phyloP scores from a whole-genome alignment of 2,113 vertebrate species.

The Lynx canadensis region DNA sequence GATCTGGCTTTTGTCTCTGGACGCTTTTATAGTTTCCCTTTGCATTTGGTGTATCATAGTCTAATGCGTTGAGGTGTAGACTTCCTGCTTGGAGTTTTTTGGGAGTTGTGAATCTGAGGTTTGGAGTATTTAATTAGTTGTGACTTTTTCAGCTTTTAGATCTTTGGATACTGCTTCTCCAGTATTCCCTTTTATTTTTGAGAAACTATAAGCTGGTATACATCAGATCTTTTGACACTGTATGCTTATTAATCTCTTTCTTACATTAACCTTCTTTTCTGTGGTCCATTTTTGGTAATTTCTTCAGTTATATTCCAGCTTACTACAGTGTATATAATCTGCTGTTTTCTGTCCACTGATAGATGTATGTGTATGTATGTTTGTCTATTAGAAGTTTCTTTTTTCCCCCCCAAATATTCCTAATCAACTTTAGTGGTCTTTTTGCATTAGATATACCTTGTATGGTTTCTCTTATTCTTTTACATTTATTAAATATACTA shows the following conservation, averaged over 20 bases:
- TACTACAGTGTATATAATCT: not conserved
- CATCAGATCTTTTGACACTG: not conserved
- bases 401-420: not conserved
- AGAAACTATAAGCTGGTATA: not conserved
- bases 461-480: not conserved
- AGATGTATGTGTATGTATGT: not conserved
- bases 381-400: not conserved
- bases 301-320: not conserved
- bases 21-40: not conserved
- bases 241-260: not conserved
- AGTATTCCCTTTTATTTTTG: not conserved
- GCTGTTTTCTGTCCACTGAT: not conserved
- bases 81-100: not conserved
- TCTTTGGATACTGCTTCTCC: not conserved
- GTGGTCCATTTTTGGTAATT: not conserved
- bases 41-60: not conserved
- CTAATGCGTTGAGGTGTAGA: not conserved
- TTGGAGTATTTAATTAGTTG: not conserved
- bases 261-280: not conserved
- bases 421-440: not conserved
- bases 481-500: conserved; percentile 15
- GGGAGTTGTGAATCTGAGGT: not conserved
- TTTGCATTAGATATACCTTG: not conserved
- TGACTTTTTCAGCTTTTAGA: not conserved
- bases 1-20: not conserved